Percentiles rank a stretch among this genome's conserved stretches.
phyloP scores from a whole-genome alignment of 2,888 invertebrate genomes.

The Melieria picta region DNA sequence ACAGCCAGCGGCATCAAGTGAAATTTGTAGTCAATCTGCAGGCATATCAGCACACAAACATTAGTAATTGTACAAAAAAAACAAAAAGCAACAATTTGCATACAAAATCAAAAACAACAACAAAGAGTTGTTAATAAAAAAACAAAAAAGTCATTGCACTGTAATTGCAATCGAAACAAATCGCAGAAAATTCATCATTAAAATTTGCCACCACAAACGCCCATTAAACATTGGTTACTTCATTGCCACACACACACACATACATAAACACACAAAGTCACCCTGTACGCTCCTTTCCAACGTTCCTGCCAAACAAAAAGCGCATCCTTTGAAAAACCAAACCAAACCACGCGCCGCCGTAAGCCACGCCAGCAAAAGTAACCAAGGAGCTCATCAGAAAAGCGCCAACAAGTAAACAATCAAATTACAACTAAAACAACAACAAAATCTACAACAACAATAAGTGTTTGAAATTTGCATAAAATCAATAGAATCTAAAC shows the following conservation, averaged over 20 bases:
- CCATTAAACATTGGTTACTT: conserved; percentile 4
- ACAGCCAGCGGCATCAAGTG: too few relatives aligned
- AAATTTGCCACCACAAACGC: conserved; percentile 17
- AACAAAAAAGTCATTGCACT: conserved; percentile 2
- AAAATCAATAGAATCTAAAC: neutral
- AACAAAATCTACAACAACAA: neutral
- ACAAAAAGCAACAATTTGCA: conserved; percentile 38
- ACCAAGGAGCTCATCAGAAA: neutral
- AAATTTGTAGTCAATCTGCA: neutral
- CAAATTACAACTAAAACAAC: neutral
- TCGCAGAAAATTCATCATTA: conserved; percentile 34
- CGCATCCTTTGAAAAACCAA: neutral
- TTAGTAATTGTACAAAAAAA: conserved; percentile 10
- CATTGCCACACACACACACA: conserved; percentile 6
- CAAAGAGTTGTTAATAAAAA: conserved; percentile 9
- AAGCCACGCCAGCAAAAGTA: conserved; percentile 2
- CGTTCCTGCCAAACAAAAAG: too few relatives aligned
- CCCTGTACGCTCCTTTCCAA: too few relatives aligned
- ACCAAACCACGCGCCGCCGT: neutral
- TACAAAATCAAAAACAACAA: conserved; percentile 15
- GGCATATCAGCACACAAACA: neutral
- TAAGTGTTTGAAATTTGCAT: too few relatives aligned
- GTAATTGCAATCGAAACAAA: conserved; percentile 30
- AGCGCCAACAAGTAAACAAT: neutral
- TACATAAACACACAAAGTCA: neutral